These are phyloP conservation scores for Falcaria lacertinaria DNA, from an alignment of 2,888 invertebrate genomes.

Conservation along the genomic window DNA sequence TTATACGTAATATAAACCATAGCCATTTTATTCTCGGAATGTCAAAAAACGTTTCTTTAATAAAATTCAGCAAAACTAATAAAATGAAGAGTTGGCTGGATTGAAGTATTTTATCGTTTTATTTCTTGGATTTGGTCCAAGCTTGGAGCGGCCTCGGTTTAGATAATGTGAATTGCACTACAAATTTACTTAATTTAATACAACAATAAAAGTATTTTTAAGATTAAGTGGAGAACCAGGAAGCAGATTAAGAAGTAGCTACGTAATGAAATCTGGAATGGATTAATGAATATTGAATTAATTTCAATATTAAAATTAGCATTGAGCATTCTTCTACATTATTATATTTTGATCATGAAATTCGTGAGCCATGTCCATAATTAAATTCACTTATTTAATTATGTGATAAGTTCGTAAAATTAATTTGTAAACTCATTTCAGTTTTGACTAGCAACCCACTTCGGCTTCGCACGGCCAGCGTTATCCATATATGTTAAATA, in stretches of 20 bases:
- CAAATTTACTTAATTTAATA: no score
- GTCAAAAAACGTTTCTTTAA: conserved; percentile 36
- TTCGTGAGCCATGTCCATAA: no score
- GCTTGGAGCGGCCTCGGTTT: conserved; percentile 4
- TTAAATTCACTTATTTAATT: no score
- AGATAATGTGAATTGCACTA: not conserved
- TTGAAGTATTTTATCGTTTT: conserved; percentile 51
- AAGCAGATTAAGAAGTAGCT: not conserved
- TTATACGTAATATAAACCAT: conserved; percentile 17
- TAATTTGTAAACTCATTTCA: no score
- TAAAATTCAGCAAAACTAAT: conserved; percentile 48
- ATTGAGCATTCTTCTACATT: no score
- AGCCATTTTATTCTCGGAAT: conserved; percentile 18
- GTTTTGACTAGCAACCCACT: no score
- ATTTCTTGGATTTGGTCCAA: conserved; percentile 30
- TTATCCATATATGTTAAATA: no score
- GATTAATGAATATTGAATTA: no score
- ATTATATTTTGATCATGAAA: no score
- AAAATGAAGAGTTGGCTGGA: conserved; percentile 49
- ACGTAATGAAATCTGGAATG: not conserved
- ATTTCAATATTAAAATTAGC: no score
- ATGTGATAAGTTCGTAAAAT: no score
- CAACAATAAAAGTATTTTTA: not conserved
- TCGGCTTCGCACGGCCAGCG: no score
- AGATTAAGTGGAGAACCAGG: not conserved